phyloP scores from a whole-genome alignment of 53 echinoderm and acorn worm genomes.

The Mesocentrotus franciscanus region DNA sequence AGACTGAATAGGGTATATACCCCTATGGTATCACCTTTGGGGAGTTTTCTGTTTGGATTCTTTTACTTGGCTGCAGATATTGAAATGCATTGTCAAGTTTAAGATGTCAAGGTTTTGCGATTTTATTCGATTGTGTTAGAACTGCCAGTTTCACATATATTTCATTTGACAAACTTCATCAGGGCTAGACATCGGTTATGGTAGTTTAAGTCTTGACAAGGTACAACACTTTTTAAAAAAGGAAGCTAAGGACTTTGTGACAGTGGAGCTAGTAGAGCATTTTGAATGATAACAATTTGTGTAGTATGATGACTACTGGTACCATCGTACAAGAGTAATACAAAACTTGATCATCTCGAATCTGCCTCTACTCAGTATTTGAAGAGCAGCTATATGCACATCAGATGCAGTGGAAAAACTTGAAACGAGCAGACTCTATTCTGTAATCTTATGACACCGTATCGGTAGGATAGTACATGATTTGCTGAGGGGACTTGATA shows the following conservation, averaged over 20 bases:
- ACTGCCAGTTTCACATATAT: background rate
- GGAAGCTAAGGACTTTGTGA: background rate
- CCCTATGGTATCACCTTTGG: slow-evolving; percentile 8
- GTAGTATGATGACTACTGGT: background rate
- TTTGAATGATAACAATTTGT: background rate
- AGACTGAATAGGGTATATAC: background rate
- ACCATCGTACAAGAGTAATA: background rate
- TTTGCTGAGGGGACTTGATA: slow-evolving; percentile 43
- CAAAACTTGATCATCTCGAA: background rate
- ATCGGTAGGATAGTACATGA: background rate
- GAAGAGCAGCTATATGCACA: background rate
- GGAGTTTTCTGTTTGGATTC: slow-evolving; percentile 22
- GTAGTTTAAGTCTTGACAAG: no score
- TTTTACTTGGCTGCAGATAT: slow-evolving; percentile 8
- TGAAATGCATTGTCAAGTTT: slow-evolving; percentile 13
- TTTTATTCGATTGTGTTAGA: background rate
- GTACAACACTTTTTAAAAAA: background rate
- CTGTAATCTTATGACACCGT: slow-evolving; percentile 10
- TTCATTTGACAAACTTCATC: background rate
- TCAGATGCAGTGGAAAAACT: background rate
- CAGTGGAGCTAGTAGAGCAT: background rate
- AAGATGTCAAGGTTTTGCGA: background rate
- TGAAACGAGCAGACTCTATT: background rate
- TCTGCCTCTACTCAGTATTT: background rate
- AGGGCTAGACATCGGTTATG: background rate